Base-by-base conservation (phyloP, 2,888 invertebrate genomes). In the Ochropleura plecta region DNA sequence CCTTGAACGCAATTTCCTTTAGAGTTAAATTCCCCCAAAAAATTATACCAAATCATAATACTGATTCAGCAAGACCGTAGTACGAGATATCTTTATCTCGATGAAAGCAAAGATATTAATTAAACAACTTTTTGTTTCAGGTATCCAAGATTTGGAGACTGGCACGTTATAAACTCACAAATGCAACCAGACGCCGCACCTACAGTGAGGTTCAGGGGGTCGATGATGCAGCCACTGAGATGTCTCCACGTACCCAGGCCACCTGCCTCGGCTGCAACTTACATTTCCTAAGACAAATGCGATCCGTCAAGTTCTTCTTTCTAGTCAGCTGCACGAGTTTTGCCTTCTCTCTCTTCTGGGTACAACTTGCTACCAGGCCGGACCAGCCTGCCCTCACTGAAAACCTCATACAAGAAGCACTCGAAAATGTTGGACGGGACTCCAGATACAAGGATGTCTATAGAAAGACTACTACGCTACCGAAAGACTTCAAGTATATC, bases 371-470 rank as follows among this genome's bases (percentile, higher is more conserved):
- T 7, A 87, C 84, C 51, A 88, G 69, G 4, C 76, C 87, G 6
- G 82, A 90, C 5, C 76, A 83, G 63, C 60, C 81, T 9, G 62
- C 72, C 0, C 78, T 71, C 6, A 83, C 87, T n/a, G 91, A 93
- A 48, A 88, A 46, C 20, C 75, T 93, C 18, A 83, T 94, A 4
- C 88, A 91, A 79, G 94, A 95, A 87, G 95, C 91, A 0, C 83
- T 95, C 3, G 79, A 92, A 81, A 93, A 95, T 88, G 92, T 91
- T 20, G 92, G 90, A 5, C 86, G 86, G 44, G 95, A 95, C 84
- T 85, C 87, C 49, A 92, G 94, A 80, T 95, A 93, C 66, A 90
- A 91, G 3, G 92, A 93, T 59, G 90, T 95, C 0, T 95, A 95
- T 55, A 88, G 95, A 75, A 94, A 92, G 79, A 82, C 88, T 4